Conservation (phyloP, 2,113 vertebrate species). For the Hippocampus mohnikei region DNA sequence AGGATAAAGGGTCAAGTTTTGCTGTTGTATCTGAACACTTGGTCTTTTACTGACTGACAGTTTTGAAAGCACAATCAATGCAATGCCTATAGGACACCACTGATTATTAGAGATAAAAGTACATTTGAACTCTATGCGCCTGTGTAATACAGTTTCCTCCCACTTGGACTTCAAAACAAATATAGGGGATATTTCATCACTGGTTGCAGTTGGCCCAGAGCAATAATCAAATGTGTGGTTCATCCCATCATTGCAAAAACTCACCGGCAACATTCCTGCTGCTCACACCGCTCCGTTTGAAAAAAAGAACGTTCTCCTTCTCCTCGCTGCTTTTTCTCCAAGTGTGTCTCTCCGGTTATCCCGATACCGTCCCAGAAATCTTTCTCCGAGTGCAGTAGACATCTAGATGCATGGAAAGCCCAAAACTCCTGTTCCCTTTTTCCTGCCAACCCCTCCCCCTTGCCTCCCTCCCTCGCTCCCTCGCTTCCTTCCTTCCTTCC, state of each 20-base stretch:
- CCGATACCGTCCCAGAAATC: neutral
- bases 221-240: neutral
- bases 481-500: slow-evolving; percentile 8
- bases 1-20: too few relatives aligned
- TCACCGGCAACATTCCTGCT: slow-evolving; percentile 72
- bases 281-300: slow-evolving; percentile 22
- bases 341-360: neutral
- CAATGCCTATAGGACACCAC: neutral
- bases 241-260: slow-evolving; percentile 30
- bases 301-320: slow-evolving; percentile 4
- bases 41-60: neutral
- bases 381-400: slow-evolving; percentile 10
- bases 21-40: too few relatives aligned
- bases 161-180: neutral
- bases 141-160: neutral
- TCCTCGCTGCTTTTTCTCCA: neutral
- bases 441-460: slow-evolving; percentile 46
- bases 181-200: neutral
- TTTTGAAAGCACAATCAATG: neutral
- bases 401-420: slow-evolving; percentile 45
- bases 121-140: neutral
- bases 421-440: slow-evolving; percentile 35
- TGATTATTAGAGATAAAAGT: neutral
- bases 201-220: neutral
- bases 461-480: slow-evolving; percentile 3